phyloP scores from a whole-genome alignment of 2,888 invertebrate species.

The Tribolium freemani region DNA sequence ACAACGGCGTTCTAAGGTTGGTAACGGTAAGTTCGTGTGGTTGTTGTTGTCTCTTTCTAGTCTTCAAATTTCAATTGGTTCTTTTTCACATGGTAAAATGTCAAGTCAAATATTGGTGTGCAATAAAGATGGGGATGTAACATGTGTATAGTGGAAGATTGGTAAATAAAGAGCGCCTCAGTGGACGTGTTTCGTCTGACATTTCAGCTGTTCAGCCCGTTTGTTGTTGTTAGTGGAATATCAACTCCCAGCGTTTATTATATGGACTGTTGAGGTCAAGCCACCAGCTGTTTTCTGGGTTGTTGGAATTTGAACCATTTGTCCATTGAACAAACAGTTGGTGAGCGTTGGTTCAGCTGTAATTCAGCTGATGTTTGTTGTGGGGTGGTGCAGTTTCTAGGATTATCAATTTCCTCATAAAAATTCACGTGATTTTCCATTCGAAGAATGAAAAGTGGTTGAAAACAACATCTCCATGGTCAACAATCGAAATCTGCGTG shows the following conservation, averaged over 20 bases:
- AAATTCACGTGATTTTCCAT: neutral
- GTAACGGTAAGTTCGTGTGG: no score
- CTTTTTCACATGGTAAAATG: no score
- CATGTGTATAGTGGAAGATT: no score
- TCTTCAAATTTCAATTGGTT: no score
- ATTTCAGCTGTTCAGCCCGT: neutral
- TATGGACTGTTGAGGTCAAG: neutral
- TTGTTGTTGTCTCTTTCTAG: no score
- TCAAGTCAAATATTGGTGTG: no score
- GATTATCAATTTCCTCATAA: neutral
- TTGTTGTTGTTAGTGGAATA: neutral
- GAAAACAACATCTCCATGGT: neutral
- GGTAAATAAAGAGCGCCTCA: no score
- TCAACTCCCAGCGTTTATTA: neutral
- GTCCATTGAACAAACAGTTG: neutral
- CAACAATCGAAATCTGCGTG: neutral
- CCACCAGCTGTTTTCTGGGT: neutral
- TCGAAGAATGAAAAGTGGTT: neutral
- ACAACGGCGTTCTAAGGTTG: no score
- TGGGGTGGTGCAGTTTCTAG: constrained; percentile 11
- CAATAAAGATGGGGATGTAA: no score
- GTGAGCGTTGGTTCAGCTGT: constrained; percentile 7
- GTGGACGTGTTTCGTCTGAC: no score
- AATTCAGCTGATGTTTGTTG: constrained; percentile 21
- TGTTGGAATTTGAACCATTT: neutral